Conservation (phyloP, 2,797 vertebrate species). For the Glossophaga mutica region DNA sequence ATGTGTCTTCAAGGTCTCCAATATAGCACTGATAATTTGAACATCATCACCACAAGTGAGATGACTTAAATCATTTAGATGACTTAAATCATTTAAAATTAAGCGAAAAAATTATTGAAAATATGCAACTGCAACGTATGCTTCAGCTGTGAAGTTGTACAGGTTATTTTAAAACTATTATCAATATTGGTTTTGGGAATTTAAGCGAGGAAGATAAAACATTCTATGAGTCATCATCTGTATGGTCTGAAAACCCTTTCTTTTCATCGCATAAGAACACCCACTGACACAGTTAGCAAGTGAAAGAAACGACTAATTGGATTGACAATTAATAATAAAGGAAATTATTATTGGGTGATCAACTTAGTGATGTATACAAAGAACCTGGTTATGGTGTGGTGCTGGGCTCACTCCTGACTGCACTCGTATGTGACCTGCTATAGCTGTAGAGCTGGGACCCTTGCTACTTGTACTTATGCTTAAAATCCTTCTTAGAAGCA, state of each 20-base stretch:
- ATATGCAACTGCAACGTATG: background rate
- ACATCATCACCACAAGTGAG: background rate
- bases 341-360: background rate
- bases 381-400: background rate
- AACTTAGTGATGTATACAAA: background rate
- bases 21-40: background rate
- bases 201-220: background rate
- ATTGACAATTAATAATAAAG: background rate
- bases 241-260: background rate
- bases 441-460: background rate
- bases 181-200: background rate
- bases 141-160: background rate
- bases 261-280: background rate
- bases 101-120: background rate
- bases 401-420: background rate
- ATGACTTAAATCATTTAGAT: background rate
- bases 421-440: background rate
- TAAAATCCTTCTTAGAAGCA: background rate
- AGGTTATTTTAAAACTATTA: background rate
- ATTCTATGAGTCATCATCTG: background rate
- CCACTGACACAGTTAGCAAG: background rate
- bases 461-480: background rate
- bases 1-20: background rate
- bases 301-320: background rate
- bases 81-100: background rate